These are phyloP conservation scores for Beaufortia kweichowensis DNA, from an alignment of 2,113 vertebrate genomes.

Conservation along the genomic window DNA sequence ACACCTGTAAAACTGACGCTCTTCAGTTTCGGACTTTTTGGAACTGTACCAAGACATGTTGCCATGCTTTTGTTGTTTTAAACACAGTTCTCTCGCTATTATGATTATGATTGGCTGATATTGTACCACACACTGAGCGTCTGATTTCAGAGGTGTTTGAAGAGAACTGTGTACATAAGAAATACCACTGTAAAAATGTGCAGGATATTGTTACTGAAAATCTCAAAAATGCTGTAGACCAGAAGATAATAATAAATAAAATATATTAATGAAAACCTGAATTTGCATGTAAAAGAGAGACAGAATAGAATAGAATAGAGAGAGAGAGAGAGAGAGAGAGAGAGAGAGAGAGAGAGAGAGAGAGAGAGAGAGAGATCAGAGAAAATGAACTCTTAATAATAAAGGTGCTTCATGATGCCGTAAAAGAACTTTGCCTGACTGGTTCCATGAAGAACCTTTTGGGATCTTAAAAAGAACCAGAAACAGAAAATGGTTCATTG, in stretches of 20 bases:
- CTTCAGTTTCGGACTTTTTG: conserved; percentile 37
- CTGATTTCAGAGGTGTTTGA: conserved; percentile 69
- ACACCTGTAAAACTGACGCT: conserved; percentile 65
- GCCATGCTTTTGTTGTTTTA: conserved; percentile 62
- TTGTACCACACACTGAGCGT: conserved; percentile 61
- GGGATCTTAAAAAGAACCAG: too few relatives aligned
- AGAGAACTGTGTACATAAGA: conserved; percentile 66
- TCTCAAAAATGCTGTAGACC: too few relatives aligned
- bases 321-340: not conserved
- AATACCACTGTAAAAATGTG: conserved; percentile 57
- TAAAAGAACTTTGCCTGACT: too few relatives aligned
- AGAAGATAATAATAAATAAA: not conserved
- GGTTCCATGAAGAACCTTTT: too few relatives aligned
- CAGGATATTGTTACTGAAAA: conserved; percentile 11
- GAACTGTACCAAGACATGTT: too few relatives aligned
- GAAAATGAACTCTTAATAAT: too few relatives aligned
- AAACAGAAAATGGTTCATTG: too few relatives aligned
- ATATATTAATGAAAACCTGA: not conserved
- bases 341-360: too few relatives aligned
- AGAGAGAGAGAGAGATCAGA: too few relatives aligned
- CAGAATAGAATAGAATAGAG: not conserved
- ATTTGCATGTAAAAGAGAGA: not conserved
- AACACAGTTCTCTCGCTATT: conserved; percentile 59
- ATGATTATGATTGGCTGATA: conserved; percentile 59
- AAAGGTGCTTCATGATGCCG: too few relatives aligned